These are phyloP conservation scores for Drosophila diplacantha DNA, from an alignment of 2,888 invertebrate genomes.

Conservation along the genomic window DNA sequence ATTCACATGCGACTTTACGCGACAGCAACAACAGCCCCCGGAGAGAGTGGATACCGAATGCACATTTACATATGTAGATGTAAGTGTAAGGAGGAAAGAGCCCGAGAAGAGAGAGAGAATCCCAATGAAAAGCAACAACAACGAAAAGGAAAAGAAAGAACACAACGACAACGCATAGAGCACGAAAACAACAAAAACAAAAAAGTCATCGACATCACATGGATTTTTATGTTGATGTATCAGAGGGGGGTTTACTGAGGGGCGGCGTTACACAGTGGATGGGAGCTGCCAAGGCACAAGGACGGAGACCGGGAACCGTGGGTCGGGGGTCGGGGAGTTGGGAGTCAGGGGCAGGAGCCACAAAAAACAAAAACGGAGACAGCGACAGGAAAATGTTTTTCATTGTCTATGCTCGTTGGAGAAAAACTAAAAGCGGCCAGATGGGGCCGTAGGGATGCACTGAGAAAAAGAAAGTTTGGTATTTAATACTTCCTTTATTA, in stretches of 20 bases:
- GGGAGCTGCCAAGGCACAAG: conserved; percentile 20
- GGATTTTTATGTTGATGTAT: conserved; percentile 54
- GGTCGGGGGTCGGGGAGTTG: neutral
- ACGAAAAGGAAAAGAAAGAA: conserved; percentile 12
- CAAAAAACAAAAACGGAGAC: conserved; percentile 32
- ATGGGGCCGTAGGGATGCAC: conserved; percentile 25
- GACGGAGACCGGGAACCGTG: conserved; percentile 35
- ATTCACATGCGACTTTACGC: conserved; percentile 47
- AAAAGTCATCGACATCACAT: conserved; percentile 70
- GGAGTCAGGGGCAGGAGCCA: conserved; percentile 17
- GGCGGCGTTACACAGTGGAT: neutral
- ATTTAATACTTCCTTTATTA: neutral
- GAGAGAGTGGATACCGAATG: conserved; percentile 42
- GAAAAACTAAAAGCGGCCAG: conserved; percentile 53
- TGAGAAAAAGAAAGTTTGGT: neutral
- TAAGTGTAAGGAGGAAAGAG: conserved; percentile 21
- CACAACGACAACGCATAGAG: conserved; percentile 45
- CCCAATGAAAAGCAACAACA: conserved; percentile 11
- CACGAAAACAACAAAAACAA: conserved; percentile 37
- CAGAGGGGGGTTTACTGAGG: conserved; percentile 15
- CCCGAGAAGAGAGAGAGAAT: conserved; percentile 15
- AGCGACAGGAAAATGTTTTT: conserved; percentile 69
- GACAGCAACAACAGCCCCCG: conserved; percentile 30
- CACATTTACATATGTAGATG: conserved; percentile 62
- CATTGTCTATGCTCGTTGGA: conserved; percentile 63